Percentiles rank a stretch among this genome's conserved stretches.
phyloP scores from a whole-genome alignment of 2,113 vertebrate genomes.

The Protobothrops flavoviridis region DNA sequence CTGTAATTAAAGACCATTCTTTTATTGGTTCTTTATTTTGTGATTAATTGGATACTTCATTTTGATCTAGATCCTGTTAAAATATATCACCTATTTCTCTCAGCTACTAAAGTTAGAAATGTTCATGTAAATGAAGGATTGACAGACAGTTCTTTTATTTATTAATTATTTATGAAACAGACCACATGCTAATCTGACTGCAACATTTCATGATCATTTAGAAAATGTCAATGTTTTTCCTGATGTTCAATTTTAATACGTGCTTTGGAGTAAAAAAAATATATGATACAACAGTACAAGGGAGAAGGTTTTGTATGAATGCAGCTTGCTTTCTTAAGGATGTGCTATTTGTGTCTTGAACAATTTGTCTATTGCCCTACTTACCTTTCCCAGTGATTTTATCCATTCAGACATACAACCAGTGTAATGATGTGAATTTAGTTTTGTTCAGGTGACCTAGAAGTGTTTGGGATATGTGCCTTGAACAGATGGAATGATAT shows the following conservation, averaged over 20 bases:
- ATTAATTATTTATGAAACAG: not conserved
- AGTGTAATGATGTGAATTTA: slow-evolving; percentile 57
- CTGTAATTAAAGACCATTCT: not conserved
- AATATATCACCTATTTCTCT: not conserved
- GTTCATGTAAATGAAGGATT: not conserved
- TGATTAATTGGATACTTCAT: not conserved
- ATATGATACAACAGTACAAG: not conserved
- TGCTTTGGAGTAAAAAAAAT: not conserved
- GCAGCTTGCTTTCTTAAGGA: not conserved
- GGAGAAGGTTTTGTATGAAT: not conserved
- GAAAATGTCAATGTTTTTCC: not conserved
- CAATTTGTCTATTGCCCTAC: not conserved
- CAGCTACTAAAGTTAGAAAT: not conserved
- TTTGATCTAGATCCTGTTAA: not conserved
- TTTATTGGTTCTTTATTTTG: not conserved
- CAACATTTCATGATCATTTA: not conserved
- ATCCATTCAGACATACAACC: not conserved
- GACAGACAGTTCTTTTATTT: not conserved
- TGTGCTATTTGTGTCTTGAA: not conserved
- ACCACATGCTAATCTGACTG: not conserved
- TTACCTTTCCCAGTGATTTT: not conserved
- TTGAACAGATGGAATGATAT: slow-evolving; percentile 59
- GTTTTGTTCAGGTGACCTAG: slow-evolving; percentile 54
- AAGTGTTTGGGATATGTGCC: slow-evolving; percentile 36
- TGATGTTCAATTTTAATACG: not conserved